Base-by-base conservation (phyloP, 2,888 invertebrate genomes). In the Anoncus sp. region DNA sequence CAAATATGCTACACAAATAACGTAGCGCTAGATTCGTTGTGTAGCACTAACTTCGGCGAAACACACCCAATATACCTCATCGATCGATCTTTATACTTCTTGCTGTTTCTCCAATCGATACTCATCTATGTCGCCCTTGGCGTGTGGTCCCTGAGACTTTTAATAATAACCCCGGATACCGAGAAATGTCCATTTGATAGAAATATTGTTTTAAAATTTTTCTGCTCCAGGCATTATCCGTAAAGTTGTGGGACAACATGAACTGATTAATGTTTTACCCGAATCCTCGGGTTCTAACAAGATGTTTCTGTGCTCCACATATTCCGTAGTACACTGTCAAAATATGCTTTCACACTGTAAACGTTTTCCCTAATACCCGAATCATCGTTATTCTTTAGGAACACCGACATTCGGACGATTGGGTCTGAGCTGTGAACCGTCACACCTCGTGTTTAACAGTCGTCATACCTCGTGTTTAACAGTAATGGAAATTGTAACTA, bases 81-180 rank as follows among this genome's bases (percentile, higher is more conserved):
- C 31, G 31, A 31, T 31, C 5, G 31, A 4, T 31, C 7, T 31
- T 38, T 38, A 43, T 35, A 24, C 55, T 55, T 24, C 55, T 57
- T 47, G 73, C 73, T 79, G 47, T 65, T 83, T 57, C 47, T 73
- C 69, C 72, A 78, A 85, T 85, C 85, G 85, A 85, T 83, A 83
- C 77, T 62, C 78, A 18, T n/a, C 45, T 45, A 75, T 74, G 76
- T 65, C 75, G 70, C 59, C 40, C 77, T 76, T 51, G 75, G 47
- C 18, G 77, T 72, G 66, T 57, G 69, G 12, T 31, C 31, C 31
- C 9, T 38, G 10, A 38, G 10, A 10, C 10, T 6, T 38, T 6
- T 38, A 38, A 38, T 38, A 38, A 38, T 38, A 10, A 12, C n/a
- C n/a, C n/a, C 7, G 31, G 31, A 12, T 10, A 38, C 10, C 12